Evolutionary conservation across 2,797 vertebrate species (phyloP).

Genomic region (Pristis pectinata): DNA sequence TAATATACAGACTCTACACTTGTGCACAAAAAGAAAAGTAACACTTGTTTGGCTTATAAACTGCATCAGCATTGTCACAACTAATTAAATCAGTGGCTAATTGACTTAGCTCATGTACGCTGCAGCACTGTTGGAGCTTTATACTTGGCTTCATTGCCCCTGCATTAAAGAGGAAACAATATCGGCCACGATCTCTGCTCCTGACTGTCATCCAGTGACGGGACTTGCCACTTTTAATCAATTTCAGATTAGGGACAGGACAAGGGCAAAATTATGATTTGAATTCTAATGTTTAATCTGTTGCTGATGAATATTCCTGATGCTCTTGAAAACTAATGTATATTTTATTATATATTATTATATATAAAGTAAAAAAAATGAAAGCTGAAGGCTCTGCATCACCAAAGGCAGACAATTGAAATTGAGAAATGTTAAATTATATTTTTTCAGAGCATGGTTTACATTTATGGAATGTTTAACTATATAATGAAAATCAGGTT

Average conservation of each 20-base stretch:
- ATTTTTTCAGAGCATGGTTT: background rate
- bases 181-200: background rate
- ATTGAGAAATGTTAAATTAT: background rate
- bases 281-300: background rate
- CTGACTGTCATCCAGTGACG: background rate
- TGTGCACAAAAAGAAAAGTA: background rate
- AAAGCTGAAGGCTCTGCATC: background rate
- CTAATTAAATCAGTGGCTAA: background rate
- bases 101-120: background rate
- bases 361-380: background rate
- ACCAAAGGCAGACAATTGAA: background rate
- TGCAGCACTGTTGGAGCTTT: background rate
- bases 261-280: background rate
- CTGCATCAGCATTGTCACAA: background rate
- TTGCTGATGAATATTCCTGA: background rate
- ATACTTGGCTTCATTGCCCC: background rate
- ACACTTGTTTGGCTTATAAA: background rate
- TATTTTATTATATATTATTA: too few relatives aligned
- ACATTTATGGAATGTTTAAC: background rate
- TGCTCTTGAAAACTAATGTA: background rate
- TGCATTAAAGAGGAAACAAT: background rate
- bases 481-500: background rate
- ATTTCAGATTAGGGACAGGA: background rate
- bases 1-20: background rate
- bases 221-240: conserved; percentile 13